Conservation (phyloP, 2,888 invertebrate species). For the Choreutis nemorana region DNA sequence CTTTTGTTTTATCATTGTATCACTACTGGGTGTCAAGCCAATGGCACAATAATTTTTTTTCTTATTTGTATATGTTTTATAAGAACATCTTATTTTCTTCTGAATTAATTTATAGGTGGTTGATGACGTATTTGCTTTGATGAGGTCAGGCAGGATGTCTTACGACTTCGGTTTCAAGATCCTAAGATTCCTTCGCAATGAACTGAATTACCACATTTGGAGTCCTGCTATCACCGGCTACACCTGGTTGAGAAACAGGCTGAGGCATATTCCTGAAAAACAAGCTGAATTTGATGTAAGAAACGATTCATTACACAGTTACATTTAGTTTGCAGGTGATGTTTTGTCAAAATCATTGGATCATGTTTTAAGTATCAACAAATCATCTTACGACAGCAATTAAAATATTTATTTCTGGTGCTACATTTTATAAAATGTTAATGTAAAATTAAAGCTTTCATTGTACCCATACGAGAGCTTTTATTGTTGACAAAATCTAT, state of each 20-base stretch:
- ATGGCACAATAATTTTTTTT: background rate
- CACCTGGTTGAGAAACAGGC: conserved; percentile 42
- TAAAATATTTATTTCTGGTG: too few species aligned
- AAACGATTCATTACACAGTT: conserved; percentile 9
- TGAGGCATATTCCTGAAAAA: conserved; percentile 35
- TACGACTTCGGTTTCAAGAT: conserved; percentile 39
- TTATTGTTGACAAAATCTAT: too few species aligned
- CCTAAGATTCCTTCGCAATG: conserved; percentile 35
- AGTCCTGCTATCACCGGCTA: conserved; percentile 43
- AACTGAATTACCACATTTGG: conserved; percentile 50
- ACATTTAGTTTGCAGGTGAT: too few species aligned
- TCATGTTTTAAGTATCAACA: too few species aligned
- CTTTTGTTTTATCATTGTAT: too few species aligned
- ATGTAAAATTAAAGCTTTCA: too few species aligned
- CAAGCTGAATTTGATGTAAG: conserved; percentile 46
- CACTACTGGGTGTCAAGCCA: too few species aligned
- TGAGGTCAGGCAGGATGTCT: conserved; percentile 37
- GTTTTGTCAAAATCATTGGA: too few species aligned
- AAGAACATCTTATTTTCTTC: background rate
- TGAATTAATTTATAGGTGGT: conserved; percentile 29
- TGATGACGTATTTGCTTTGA: conserved; percentile 47
- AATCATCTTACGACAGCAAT: too few species aligned
- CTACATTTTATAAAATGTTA: too few species aligned
- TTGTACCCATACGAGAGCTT: too few species aligned
- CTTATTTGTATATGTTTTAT: background rate